Evolutionary conservation across 2,113 vertebrate species (phyloP), one percentile per base, ranked within the genome.

Genomic region (Hemicordylus capensis): DNA sequence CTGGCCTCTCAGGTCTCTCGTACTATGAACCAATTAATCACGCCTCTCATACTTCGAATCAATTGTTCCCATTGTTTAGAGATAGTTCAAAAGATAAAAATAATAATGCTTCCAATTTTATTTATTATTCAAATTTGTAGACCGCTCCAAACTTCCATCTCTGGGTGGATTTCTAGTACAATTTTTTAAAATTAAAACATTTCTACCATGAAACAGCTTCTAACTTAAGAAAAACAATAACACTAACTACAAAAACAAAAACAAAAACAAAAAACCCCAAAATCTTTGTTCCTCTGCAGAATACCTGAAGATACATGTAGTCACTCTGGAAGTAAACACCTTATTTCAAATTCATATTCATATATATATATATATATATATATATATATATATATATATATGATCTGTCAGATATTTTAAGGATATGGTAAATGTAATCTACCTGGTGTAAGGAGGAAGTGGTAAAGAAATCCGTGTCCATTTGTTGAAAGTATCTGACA

Each of bases 401-500:
- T 39, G 42, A 28, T 72, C 22, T 4, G 17, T 31, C 26, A 59
- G 4, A 73, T 58, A 46, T 20, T 56, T 56, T 56, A 77, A 77
- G 19, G 28, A 14, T 24, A 59, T 24, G 64, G 7, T 37, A 58
- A 58, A 58, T 31, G 4, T 26, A 73, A 73, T 85, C 70, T 96
- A 99, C 99, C 98, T 98, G 79, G 98, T 98, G 26, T 99, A 98
- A 61, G 96, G 93, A 34, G 98, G 98, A 83, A 99, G 96, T 39
- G 98, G 98, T 91, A 99, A 91, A 64, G 98, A 98, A 87, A 99
- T 94, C 26, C 98, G 97, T 4, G 98, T 98, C 99, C 99, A 99
- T 92, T 99, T 99, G 95, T 99, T 99, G 93, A 97, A 99, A 2
- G 97, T 98, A 88, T 99, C 99, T 3, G 98, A 98, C 75, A 99